Percentiles rank a stretch among this genome's conserved stretches.
These are phyloP conservation scores for Cydia strobilella DNA, from an alignment of 1,140 invertebrate species.

Conservation along the genomic window DNA sequence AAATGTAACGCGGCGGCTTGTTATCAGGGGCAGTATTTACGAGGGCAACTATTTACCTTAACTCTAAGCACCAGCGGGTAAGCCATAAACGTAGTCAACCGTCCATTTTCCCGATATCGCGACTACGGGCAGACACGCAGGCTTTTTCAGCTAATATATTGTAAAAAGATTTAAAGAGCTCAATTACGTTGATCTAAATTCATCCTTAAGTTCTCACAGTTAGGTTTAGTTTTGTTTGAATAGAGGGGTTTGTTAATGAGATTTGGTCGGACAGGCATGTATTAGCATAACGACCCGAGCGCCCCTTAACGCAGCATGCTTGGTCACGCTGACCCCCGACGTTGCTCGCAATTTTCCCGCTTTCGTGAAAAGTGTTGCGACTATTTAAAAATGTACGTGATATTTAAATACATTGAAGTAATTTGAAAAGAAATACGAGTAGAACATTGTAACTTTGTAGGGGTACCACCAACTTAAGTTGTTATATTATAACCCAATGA, in stretches of 20 bases:
- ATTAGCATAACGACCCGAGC: constrained; percentile 76
- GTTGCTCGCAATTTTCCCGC: constrained; percentile 71
- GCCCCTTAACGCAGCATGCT: constrained; percentile 77
- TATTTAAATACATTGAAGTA: background rate
- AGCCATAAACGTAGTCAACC: constrained; percentile 77
- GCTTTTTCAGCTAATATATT: constrained; percentile 43
- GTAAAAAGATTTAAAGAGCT: constrained; percentile 32
- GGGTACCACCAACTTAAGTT: too few relatives aligned
- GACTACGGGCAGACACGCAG: constrained; percentile 71
- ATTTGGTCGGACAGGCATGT: constrained; percentile 47
- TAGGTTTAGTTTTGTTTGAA: constrained; percentile 39
- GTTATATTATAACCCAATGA: too few relatives aligned
- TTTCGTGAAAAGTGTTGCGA: constrained; percentile 61
- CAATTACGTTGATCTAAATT: background rate
- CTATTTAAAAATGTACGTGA: constrained; percentile 40
- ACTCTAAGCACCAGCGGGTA: constrained; percentile 63
- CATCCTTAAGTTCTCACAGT: background rate
- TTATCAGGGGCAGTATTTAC: constrained; percentile 62
- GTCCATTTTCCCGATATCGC: constrained; percentile 76
- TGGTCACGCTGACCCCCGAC: constrained; percentile 74
- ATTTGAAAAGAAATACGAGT: too few relatives aligned
- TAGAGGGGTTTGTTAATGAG: constrained; percentile 30
- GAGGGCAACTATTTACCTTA: constrained; percentile 59
- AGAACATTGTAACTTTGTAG: too few relatives aligned
- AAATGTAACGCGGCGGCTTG: constrained; percentile 39